phyloP scores from a whole-genome alignment of 2,888 invertebrate genomes.

The Napeogenes inachia region DNA sequence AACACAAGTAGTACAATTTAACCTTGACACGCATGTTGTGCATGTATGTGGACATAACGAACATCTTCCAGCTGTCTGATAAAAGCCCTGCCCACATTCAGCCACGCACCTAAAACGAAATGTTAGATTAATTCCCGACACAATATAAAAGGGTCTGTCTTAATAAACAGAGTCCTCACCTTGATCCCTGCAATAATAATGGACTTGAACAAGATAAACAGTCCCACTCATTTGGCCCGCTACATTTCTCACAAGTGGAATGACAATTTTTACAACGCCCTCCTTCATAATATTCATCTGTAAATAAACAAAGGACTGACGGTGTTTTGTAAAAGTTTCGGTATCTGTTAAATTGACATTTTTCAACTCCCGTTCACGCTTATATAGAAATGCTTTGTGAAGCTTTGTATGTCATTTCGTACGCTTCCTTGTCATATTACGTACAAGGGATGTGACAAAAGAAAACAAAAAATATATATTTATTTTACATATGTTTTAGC shows the following conservation, averaged over 20 bases:
- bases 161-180: conserved; percentile 48
- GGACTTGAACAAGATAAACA: conserved; percentile 87
- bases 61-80: conserved; percentile 85
- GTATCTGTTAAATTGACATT: conserved; percentile 38
- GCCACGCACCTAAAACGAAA: conserved; percentile 81
- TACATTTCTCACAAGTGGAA: conserved; percentile 89
- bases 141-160: conserved; percentile 37
- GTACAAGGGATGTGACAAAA: conserved; percentile 22
- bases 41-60: conserved; percentile 88
- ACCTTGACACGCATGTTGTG: conserved; percentile 84
- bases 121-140: conserved; percentile 30
- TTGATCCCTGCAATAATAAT: conserved; percentile 82
- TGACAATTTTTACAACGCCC: conserved; percentile 89
- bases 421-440: conserved; percentile 26
- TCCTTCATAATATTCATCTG: conserved; percentile 86
- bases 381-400: conserved; percentile 35
- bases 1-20: conserved; percentile 88
- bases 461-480: background rate
- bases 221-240: conserved; percentile 85
- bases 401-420: conserved; percentile 33
- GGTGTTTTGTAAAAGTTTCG: conserved; percentile 33
- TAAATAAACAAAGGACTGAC: conserved; percentile 35
- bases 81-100: conserved; percentile 86
- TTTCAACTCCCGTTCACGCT: conserved; percentile 33
- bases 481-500: background rate